These are phyloP conservation scores for Meloe dianella DNA, from an alignment of 2,888 invertebrate genomes.

Conservation along the genomic window DNA sequence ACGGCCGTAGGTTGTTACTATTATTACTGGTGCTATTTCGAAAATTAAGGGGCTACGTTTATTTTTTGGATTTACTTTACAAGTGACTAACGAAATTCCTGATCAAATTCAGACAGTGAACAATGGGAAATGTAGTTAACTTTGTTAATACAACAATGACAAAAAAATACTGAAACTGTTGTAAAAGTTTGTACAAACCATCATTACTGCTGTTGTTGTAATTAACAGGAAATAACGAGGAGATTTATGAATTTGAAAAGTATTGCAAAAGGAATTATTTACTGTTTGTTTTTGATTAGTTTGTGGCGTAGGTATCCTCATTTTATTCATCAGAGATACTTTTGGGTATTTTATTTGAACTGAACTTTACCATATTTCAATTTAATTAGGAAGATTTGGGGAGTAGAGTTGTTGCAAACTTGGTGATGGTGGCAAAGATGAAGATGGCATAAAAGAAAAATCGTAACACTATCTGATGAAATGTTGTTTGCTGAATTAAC, in stretches of 20 bases:
- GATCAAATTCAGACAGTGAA: not conserved
- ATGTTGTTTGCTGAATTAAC: not conserved
- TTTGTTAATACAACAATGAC: not conserved
- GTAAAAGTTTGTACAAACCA: not conserved
- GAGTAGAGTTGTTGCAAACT: no score
- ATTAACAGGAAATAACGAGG: not conserved
- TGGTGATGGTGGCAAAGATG: no score
- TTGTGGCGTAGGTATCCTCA: no score
- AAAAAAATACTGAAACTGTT: not conserved
- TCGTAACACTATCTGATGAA: constrained; percentile 17
- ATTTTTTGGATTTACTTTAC: constrained; percentile 41
- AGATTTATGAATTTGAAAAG: not conserved
- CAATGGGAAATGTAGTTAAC: not conserved
- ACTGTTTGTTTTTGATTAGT: no score
- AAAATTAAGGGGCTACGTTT: constrained; percentile 39
- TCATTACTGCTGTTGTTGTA: not conserved
- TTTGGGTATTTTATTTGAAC: no score
- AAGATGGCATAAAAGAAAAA: no score
- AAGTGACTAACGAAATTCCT: constrained; percentile 5
- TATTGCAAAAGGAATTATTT: not conserved
- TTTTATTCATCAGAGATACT: no score
- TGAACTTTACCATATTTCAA: no score
- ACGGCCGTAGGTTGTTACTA: constrained; percentile 20
- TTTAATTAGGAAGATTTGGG: no score
- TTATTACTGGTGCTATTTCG: constrained; percentile 24